A percentile compares a stretch with the other conserved stretches of the same genome.
phyloP scores from a whole-genome alignment of 2,797 vertebrate species.

The Danio aesculapii region DNA sequence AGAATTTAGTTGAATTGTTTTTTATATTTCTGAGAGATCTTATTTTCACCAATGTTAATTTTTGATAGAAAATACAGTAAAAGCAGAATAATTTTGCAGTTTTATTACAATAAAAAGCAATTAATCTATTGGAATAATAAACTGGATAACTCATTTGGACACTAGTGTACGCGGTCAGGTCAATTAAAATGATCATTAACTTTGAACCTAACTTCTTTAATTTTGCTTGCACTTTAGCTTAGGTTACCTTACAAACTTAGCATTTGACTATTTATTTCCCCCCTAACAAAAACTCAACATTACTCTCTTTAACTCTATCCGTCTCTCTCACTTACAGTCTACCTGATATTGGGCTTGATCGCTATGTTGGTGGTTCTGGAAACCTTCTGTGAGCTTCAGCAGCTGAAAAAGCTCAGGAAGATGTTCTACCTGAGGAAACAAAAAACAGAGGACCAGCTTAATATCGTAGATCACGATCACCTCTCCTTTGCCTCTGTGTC shows the following conservation, averaged over 20 bases:
- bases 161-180: neutral
- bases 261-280: neutral
- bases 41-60: too few relatives aligned
- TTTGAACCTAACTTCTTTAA: neutral
- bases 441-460: constrained; percentile 81
- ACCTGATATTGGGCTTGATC: constrained; percentile 90
- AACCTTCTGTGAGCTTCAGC: constrained; percentile 94
- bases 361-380: constrained; percentile 93
- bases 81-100: too few relatives aligned
- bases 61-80: too few relatives aligned
- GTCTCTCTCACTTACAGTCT: constrained; percentile 75
- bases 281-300: too few relatives aligned
- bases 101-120: too few relatives aligned
- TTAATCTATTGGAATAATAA: too few relatives aligned
- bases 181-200: neutral
- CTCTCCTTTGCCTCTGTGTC: constrained; percentile 74
- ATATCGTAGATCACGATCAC: constrained; percentile 80
- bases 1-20: too few relatives aligned
- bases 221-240: neutral
- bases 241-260: neutral
- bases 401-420: constrained; percentile 88
- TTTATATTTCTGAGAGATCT: too few relatives aligned
- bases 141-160: too few relatives aligned
- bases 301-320: neutral
- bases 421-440: constrained; percentile 88